Percentiles rank a stretch among this genome's conserved stretches.
Evolutionary conservation across 1,140 invertebrate genomes (phyloP).

Genomic region (Euborellia annulipes): DNA sequence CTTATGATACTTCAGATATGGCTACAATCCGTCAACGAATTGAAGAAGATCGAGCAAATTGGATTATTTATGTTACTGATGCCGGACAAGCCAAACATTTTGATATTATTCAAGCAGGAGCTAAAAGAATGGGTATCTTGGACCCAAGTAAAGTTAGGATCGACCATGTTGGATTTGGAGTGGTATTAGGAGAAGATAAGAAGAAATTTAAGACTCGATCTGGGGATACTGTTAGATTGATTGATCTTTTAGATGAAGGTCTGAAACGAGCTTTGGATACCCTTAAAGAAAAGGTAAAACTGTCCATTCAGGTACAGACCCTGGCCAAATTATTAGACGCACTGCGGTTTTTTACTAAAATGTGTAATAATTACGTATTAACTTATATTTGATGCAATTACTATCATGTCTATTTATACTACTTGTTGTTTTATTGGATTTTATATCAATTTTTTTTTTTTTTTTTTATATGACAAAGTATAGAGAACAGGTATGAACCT

Average conservation of each 20-base stretch:
- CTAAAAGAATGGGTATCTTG: constrained; percentile 51
- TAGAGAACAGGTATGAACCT: too few relatives aligned
- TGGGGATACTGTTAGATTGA: constrained; percentile 84
- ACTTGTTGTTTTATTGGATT: too few relatives aligned
- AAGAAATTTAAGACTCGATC: constrained; percentile 99
- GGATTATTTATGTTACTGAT: constrained; percentile 94
- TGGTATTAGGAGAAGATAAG: constrained; percentile 95
- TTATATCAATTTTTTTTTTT: too few relatives aligned
- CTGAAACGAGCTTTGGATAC: constrained; percentile 69
- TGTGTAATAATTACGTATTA: too few relatives aligned
- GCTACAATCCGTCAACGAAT: constrained; percentile 80
- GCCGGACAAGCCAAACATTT: constrained; percentile 85
- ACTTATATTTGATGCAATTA: too few relatives aligned
- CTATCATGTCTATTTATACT: too few relatives aligned
- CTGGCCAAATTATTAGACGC: too few relatives aligned
- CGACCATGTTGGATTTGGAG: constrained; percentile 90
- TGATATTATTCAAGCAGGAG: constrained; percentile 53
- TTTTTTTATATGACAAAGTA: too few relatives aligned
- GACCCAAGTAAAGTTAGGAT: constrained; percentile 44
- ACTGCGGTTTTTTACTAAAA: too few relatives aligned
- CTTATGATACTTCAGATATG: constrained; percentile 98
- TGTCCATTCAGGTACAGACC: too few relatives aligned
- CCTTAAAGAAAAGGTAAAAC: constrained; percentile 71
- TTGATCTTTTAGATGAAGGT: constrained; percentile 90
- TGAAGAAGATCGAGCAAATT: constrained; percentile 73